Conservation (phyloP, 1,140 invertebrate species). For the Halesus radiatus region DNA sequence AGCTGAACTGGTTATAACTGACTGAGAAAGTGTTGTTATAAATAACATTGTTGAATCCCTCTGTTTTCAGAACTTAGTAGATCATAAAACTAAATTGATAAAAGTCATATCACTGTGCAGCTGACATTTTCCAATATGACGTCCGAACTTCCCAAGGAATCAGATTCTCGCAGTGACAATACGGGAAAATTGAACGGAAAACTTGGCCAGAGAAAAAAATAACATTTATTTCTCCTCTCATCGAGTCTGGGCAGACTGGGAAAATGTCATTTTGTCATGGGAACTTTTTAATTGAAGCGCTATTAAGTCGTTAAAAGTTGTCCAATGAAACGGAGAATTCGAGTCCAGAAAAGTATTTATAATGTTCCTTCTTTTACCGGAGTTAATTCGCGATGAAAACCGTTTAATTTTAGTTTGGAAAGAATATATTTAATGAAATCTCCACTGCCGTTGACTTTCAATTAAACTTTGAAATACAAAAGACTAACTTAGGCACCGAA, state of each 20-base stretch:
- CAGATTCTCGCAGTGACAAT: conserved; percentile 13
- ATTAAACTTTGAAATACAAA: conserved; percentile 1
- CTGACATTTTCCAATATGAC: conserved; percentile 38
- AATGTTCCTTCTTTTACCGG: conserved; percentile 5
- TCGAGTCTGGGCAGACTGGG: not conserved
- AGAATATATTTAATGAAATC: not conserved
- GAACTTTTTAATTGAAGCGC: conserved; percentile 10
- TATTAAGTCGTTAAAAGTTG: conserved; percentile 28
- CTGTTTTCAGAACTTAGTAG: no score
- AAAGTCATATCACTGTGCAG: not conserved
- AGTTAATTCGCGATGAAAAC: conserved; percentile 8
- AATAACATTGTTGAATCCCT: no score
- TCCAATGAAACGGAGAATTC: not conserved
- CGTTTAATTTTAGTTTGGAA: not conserved
- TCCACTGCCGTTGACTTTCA: not conserved
- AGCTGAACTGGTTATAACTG: no score
- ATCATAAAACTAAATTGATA: no score
- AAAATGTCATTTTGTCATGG: conserved; percentile 18
- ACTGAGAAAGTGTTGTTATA: no score
- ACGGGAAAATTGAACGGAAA: not conserved
- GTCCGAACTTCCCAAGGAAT: conserved; percentile 11
- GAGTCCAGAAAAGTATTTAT: conserved; percentile 6
- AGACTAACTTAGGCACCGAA: not conserved
- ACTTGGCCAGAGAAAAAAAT: not conserved
- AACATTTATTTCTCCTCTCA: conserved; percentile 7